A percentile compares a stretch with the other conserved stretches of the same genome.
phyloP scores from a whole-genome alignment of 1,140 invertebrate species.

The Platyura marginata region DNA sequence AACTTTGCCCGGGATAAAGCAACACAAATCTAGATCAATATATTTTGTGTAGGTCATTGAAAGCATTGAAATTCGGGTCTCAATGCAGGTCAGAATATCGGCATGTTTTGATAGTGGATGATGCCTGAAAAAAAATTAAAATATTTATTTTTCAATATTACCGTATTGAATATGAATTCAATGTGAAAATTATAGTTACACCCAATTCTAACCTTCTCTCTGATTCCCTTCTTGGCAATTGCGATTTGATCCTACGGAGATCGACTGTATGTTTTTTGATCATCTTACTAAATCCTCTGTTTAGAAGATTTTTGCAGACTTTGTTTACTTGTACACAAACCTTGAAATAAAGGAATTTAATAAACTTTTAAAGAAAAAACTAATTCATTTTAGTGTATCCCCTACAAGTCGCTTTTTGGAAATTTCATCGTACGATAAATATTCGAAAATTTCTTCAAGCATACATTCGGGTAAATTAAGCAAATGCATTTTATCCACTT shows the following conservation, averaged over 20 bases:
- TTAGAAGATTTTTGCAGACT: slow-evolving; percentile 52
- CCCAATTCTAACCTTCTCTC: slow-evolving; percentile 56
- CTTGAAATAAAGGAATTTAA: slow-evolving; percentile 26
- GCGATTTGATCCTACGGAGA: slow-evolving; percentile 56
- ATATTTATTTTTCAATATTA: not conserved
- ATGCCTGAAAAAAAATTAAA: slow-evolving; percentile 25
- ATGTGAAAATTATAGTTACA: too few relatives aligned
- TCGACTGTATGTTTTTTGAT: slow-evolving; percentile 57
- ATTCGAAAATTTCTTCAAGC: slow-evolving; percentile 58
- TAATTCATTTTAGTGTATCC: slow-evolving; percentile 2
- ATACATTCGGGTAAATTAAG: slow-evolving; percentile 53
- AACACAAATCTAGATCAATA: slow-evolving; percentile 40
- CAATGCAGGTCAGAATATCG: slow-evolving; percentile 76
- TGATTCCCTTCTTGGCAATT: slow-evolving; percentile 73
- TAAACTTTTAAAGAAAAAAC: not conserved
- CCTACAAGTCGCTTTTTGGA: slow-evolving; percentile 58
- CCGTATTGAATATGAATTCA: not conserved
- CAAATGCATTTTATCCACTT: slow-evolving; percentile 26
- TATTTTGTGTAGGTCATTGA: slow-evolving; percentile 78
- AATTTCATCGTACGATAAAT: slow-evolving; percentile 63
- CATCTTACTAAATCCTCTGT: slow-evolving; percentile 61
- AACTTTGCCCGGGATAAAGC: slow-evolving; percentile 87
- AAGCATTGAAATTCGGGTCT: slow-evolving; percentile 77
- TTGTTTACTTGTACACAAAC: slow-evolving; percentile 66
- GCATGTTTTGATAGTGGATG: slow-evolving; percentile 70